phyloP scores from a whole-genome alignment of 1,140 invertebrate genomes.

The Drosophila kepulauana region DNA sequence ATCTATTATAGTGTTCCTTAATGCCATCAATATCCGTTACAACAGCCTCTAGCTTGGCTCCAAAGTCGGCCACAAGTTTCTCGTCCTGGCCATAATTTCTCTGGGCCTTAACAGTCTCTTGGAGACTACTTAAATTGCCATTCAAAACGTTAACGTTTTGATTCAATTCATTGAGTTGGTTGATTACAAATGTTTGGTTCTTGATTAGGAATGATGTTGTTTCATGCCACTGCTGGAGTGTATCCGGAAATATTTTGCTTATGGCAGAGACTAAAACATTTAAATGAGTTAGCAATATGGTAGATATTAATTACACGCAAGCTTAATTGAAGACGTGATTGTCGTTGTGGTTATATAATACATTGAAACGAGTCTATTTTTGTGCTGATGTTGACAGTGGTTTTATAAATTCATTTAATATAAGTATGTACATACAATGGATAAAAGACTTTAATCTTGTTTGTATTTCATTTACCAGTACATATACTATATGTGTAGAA shows the following conservation, averaged over 20 bases:
- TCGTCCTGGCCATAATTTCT: constrained; percentile 76
- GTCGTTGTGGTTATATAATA: constrained; percentile 4
- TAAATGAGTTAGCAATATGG: constrained; percentile 21
- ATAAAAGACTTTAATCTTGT: background rate
- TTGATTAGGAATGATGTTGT: constrained; percentile 87
- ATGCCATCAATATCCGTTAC: constrained; percentile 73
- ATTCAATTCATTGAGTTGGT: constrained; percentile 67
- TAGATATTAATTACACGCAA: background rate
- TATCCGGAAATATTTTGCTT: constrained; percentile 87
- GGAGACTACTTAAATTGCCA: constrained; percentile 65
- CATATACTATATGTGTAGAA: background rate
- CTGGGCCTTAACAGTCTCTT: constrained; percentile 56
- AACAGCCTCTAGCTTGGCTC: constrained; percentile 79
- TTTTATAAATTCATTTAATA: background rate
- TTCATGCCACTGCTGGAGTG: constrained; percentile 88
- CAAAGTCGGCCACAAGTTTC: constrained; percentile 79
- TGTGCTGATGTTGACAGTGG: background rate
- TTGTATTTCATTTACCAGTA: background rate
- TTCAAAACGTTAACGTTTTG: constrained; percentile 57
- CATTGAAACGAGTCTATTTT: background rate
- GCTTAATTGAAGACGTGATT: background rate
- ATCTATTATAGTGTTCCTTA: constrained; percentile 73
- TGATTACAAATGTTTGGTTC: constrained; percentile 86
- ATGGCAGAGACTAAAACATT: constrained; percentile 86
- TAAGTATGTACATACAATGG: no score